Evolutionary conservation across 2,888 invertebrate genomes (phyloP), one percentile per base, ranked within the genome.

Genomic region (Altica lythri): DNA sequence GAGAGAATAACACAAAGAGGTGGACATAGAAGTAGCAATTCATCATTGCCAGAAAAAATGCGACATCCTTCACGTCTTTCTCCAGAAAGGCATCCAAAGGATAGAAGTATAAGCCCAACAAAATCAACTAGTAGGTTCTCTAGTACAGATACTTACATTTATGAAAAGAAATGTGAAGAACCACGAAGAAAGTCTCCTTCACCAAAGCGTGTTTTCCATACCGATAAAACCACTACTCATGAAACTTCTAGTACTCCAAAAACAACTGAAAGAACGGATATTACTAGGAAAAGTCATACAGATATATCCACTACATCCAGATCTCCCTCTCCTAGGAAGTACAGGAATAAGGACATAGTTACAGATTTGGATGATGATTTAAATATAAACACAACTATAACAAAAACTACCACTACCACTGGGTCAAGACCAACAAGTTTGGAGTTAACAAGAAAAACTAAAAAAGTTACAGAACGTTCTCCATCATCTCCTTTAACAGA

Each of bases 11-110:
- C 60, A 1, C 80, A 81, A 30, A 82, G 77, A 60, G 78, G 78
- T 45, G 70, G 69, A 47, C 60, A 72, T 48, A 78, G 77, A 55
- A 80, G 80, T 0, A 83, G 82, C 59, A 79, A 78, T 12, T 78
- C 79, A 9, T 82, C 83, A 0, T 63, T 82, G 22, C 73, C 74
- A 14, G 72, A 76, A 27, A 75, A 74, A 53, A 59, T 61, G 34
- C 59, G 66, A 25, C 63, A 67, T 57, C 62, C 70, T 16, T 60
- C 65, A 1, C 68, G 70, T 47, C 47, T 46, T 9, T 68, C 69
- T 18, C 68, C 67, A 40, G 71, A 69, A 5, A 71, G 64, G 68
- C 59, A 50, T 52, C 63, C 53, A 34, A 65, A 59, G 38, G 60
- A 60, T 34, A 60, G 67, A 61, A 62, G 64, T 25, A 43, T 43